These are phyloP conservation scores for Endotricha flammealis DNA, from an alignment of 2,888 invertebrate genomes.

Conservation along the genomic window DNA sequence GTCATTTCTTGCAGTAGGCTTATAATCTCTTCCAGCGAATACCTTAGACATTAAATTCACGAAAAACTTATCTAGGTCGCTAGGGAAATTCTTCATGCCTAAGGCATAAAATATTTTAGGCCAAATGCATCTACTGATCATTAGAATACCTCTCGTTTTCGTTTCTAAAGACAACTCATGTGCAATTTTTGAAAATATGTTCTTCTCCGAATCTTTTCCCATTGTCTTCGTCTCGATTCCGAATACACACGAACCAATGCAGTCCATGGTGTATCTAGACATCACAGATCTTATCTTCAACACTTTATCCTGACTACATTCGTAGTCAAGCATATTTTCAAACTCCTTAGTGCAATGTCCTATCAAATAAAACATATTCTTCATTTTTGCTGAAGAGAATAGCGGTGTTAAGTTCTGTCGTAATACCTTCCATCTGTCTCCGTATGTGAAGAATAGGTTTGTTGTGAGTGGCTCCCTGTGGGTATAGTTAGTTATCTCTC, in stretches of 20 bases:
- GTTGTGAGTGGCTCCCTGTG: constrained; percentile 31
- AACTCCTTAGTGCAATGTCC: constrained; percentile 28
- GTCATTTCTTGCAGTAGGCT: constrained; percentile 37
- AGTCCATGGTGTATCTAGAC: constrained; percentile 44
- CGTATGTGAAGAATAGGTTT: constrained; percentile 40
- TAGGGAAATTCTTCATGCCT: constrained; percentile 30
- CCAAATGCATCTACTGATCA: constrained; percentile 32
- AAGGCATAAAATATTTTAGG: constrained; percentile 42
- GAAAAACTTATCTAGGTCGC: constrained; percentile 33
- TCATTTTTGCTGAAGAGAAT: constrained; percentile 50
- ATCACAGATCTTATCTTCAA: constrained; percentile 27
- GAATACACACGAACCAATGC: constrained; percentile 36
- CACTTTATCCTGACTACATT: constrained; percentile 13
- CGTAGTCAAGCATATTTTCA: constrained; percentile 31
- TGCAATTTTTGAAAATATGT: constrained; percentile 30
- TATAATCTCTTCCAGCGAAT: constrained; percentile 32
- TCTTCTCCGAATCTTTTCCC: constrained; percentile 14
- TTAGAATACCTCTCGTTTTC: constrained; percentile 25
- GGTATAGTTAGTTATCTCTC: constrained; percentile 36
- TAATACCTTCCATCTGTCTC: constrained; percentile 46
- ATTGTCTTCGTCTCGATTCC: constrained; percentile 33
- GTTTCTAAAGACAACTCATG: constrained; percentile 27
- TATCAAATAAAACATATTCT: constrained; percentile 48
- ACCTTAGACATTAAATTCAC: constrained; percentile 28
- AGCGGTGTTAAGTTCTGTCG: constrained; percentile 46